phyloP scores from a whole-genome alignment of 2,113 vertebrate species.

The Alexandromys fortis region DNA sequence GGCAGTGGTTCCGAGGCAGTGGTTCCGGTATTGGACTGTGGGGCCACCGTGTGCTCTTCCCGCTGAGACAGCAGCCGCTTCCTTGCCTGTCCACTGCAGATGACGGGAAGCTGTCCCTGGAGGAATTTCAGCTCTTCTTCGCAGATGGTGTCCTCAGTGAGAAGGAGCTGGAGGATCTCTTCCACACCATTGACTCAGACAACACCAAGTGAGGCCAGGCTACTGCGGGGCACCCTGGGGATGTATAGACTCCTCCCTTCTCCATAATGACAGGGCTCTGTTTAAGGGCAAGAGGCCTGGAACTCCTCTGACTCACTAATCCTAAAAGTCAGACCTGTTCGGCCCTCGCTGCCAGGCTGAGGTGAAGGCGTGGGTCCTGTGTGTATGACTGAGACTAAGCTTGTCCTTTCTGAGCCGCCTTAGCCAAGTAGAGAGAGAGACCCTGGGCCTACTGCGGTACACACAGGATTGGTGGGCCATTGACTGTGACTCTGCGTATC shows the following conservation, averaged over 20 bases:
- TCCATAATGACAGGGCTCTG: no score
- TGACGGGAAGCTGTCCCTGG: slow-evolving; percentile 97
- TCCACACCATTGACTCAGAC: slow-evolving; percentile 98
- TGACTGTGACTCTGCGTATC: not conserved
- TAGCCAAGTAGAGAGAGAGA: not conserved
- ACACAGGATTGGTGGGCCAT: accelerated
- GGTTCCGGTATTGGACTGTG: not conserved
- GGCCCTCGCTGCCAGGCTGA: no score
- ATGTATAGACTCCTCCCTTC: not conserved
- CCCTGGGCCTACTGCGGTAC: not conserved
- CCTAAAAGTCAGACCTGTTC: not conserved
- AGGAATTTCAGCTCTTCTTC: slow-evolving; percentile 99
- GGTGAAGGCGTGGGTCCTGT: not conserved
- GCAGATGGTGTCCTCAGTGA: slow-evolving; percentile 96
- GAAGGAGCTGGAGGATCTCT: slow-evolving; percentile 96
- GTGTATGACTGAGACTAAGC: no score
- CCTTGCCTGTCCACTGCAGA: slow-evolving; percentile 85
- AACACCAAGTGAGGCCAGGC: slow-evolving; percentile 93
- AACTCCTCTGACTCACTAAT: not conserved
- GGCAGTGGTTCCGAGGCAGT: not conserved
- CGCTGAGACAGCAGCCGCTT: not conserved
- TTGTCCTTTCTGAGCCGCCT: not conserved
- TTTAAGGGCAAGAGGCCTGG: not conserved
- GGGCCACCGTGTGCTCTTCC: not conserved
- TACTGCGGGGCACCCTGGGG: not conserved